phyloP scores from a whole-genome alignment of 2,113 vertebrate genomes.

The Upupa epops region DNA sequence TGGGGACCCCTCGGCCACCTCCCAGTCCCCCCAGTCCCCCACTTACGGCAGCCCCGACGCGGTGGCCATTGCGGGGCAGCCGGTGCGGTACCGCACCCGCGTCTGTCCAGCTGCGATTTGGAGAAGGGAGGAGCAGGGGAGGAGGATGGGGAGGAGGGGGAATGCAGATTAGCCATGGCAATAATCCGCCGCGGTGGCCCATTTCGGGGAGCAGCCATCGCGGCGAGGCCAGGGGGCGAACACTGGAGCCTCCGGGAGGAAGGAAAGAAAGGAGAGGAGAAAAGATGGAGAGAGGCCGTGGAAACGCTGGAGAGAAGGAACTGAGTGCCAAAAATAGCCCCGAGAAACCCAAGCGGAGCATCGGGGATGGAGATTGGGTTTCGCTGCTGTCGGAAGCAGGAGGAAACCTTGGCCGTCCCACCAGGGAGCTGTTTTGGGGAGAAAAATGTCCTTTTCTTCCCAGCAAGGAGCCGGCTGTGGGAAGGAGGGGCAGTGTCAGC shows the following conservation, averaged over 20 bases:
- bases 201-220: background rate
- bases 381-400: background rate
- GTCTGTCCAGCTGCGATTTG: background rate
- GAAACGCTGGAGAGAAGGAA: background rate
- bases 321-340: background rate
- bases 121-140: slow-evolving; percentile 43
- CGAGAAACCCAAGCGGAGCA: background rate
- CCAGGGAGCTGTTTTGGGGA: background rate
- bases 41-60: background rate
- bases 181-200: background rate
- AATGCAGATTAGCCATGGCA: slow-evolving; percentile 26
- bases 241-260: background rate
- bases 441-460: background rate
- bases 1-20: background rate
- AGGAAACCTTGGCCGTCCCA: background rate
- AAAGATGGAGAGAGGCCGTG: background rate
- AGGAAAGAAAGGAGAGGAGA: background rate
- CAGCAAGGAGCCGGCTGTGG: background rate
- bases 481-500: background rate
- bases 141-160: background rate
- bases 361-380: background rate
- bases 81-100: background rate
- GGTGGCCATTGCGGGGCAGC: rapidly evolving
- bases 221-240: background rate
- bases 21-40: background rate